Evolutionary conservation across 2,888 invertebrate species (phyloP), one percentile per base, ranked within the genome.

Genomic region (Micoletzkya japonica): DNA sequence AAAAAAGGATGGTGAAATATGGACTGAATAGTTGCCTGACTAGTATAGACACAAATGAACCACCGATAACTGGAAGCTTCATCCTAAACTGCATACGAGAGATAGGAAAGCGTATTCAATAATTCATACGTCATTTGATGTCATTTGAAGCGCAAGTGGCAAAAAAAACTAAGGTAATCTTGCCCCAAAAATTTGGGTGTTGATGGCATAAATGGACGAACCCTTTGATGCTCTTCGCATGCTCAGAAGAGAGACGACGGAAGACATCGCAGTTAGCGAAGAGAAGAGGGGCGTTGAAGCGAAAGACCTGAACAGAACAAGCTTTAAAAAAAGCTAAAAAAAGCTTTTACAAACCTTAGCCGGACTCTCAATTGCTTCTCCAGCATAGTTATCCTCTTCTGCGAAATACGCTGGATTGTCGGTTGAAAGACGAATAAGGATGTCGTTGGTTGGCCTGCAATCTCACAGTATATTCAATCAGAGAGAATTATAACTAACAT

Each of bases 261-360:
- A 68, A 68, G 17, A 34, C 34, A 49, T 68, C 68, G 24, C 39
- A 39, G 36, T 68, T 68, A 2, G 68, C 57, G 58, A 68, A 68
- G 30, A 68, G 28, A 10, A 68, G 58, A 44, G 68, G 58, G 6
- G 57, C 68, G 28, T 68, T 68, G 58, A 68, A 68, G 28, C 68
- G 68, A 14, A 44, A 68, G 2, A 68, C 32, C 68, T 68, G 10
- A 4, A 50, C 30, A 36, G 10, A 20, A 24, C 20, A 28, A n/a
- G n/a, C n/a, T n/a, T n/a, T n/a, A n/a, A n/a, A n/a, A n/a, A n/a
- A n/a, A n/a, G n/a, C n/a, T n/a, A n/a, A n/a, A n/a, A n/a, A n/a
- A n/a, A n/a, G n/a, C n/a, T n/a, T n/a, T 10, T 17, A 54, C 7
- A n/a, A 24, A 66, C 64, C 54, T 66, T 66, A 4, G 64, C 64